Percentiles rank a stretch among this genome's conserved stretches.
These are phyloP conservation scores for Lithobates pipiens DNA, from an alignment of 2,797 vertebrate genomes.

Conservation along the genomic window DNA sequence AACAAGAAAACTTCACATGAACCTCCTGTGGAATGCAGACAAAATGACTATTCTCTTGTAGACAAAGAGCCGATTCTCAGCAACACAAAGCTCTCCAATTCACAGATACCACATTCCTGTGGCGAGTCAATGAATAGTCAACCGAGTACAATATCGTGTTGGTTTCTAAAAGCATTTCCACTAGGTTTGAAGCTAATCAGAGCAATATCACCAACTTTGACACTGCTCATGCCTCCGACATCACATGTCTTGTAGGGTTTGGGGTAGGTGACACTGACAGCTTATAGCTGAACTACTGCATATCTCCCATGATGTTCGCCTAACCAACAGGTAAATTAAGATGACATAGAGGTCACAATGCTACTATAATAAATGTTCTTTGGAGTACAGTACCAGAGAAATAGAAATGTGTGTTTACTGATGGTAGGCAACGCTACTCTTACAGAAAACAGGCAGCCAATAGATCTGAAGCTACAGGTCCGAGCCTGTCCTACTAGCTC, in stretches of 20 bases:
- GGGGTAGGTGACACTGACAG: background rate
- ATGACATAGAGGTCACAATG: background rate
- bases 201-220: slow-evolving; percentile 21
- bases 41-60: slow-evolving; percentile 63
- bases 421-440: too few species aligned
- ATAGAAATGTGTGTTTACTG: background rate
- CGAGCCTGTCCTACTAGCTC: too few species aligned
- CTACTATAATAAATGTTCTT: too few species aligned
- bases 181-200: slow-evolving; percentile 29
- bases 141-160: slow-evolving; percentile 46
- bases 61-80: slow-evolving; percentile 71
- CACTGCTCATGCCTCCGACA: background rate
- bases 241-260: background rate
- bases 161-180: slow-evolving; percentile 44
- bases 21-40: slow-evolving; percentile 60
- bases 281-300: background rate
- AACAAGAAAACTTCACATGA: slow-evolving; percentile 40
- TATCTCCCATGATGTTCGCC: background rate
- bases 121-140: slow-evolving; percentile 53
- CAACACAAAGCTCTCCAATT: slow-evolving; percentile 49
- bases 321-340: background rate
- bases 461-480: too few species aligned
- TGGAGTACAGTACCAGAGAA: background rate
- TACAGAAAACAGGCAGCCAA: background rate
- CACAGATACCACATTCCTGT: slow-evolving; percentile 62